phyloP scores from a whole-genome alignment of 2,797 vertebrate genomes.

The Allobates femoralis region DNA sequence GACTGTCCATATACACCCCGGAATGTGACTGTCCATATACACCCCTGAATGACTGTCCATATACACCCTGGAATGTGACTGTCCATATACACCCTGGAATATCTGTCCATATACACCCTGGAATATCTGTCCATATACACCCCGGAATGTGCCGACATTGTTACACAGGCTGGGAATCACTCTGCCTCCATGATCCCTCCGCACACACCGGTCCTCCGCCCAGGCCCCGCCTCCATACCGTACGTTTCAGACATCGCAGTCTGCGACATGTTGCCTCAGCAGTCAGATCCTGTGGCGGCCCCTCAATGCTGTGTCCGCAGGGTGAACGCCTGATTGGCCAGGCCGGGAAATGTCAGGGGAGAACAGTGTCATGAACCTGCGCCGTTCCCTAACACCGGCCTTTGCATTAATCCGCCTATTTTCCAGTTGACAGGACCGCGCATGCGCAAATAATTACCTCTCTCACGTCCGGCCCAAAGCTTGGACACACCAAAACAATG shows the following conservation, averaged over 20 bases:
- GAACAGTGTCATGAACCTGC: conserved; percentile 1
- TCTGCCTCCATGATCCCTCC: background rate
- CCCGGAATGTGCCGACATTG: too few species aligned
- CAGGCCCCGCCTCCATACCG: conserved; percentile 47
- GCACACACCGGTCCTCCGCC: background rate
- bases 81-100: too few species aligned
- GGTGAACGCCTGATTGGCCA: background rate
- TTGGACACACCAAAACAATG: conserved; percentile 13
- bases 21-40: too few species aligned
- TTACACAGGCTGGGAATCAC: too few species aligned
- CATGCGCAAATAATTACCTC: background rate
- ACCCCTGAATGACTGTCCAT: too few species aligned
- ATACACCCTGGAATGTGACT: too few species aligned
- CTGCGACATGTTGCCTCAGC: conserved; percentile 31
- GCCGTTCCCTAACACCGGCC: background rate
- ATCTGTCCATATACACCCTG: too few species aligned
- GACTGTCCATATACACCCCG: too few species aligned
- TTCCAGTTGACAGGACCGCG: background rate
- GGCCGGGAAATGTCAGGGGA: background rate
- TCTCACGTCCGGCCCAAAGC: background rate
- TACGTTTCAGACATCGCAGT: conserved; percentile 48
- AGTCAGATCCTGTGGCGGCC: background rate
- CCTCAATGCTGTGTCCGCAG: background rate
- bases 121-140: too few species aligned
- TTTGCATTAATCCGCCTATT: conserved; percentile 24